A percentile compares a stretch with the other conserved stretches of the same genome.
These are phyloP conservation scores for Pheosia gnoma DNA, from an alignment of 2,888 invertebrate genomes.

Conservation along the genomic window DNA sequence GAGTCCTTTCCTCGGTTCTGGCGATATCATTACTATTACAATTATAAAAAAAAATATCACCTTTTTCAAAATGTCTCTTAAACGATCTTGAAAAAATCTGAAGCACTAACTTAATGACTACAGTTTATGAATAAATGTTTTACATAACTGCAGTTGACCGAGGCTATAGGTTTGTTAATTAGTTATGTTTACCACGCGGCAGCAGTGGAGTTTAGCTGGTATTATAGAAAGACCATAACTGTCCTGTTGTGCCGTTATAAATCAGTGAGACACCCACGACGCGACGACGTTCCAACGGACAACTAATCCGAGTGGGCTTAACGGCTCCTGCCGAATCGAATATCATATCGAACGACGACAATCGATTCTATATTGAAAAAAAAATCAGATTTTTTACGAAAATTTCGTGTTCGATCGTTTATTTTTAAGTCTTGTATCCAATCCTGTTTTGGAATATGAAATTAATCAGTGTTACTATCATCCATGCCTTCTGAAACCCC, in stretches of 20 bases:
- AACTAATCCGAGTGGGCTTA: constrained; percentile 58
- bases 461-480: no score
- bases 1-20: no score
- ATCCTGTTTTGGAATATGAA: no score
- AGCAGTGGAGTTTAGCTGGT: constrained; percentile 44
- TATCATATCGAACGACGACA: constrained; percentile 35
- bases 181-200: constrained; percentile 30
- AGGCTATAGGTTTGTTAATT: constrained; percentile 26
- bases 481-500: no score
- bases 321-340: constrained; percentile 56
- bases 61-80: no score
- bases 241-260: constrained; percentile 57
- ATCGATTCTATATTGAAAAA: constrained; percentile 12
- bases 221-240: constrained; percentile 61
- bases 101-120: neutral
- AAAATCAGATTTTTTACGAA: no score
- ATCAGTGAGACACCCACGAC: constrained; percentile 77
- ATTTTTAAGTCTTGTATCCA: no score
- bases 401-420: no score
- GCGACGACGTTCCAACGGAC: constrained; percentile 49
- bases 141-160: constrained; percentile 10
- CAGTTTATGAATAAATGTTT: constrained; percentile 4
- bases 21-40: no score
- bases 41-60: no score
- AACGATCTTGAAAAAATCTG: no score